Conservation (phyloP, 2,888 invertebrate species). For the Eupithecia vulgata region DNA sequence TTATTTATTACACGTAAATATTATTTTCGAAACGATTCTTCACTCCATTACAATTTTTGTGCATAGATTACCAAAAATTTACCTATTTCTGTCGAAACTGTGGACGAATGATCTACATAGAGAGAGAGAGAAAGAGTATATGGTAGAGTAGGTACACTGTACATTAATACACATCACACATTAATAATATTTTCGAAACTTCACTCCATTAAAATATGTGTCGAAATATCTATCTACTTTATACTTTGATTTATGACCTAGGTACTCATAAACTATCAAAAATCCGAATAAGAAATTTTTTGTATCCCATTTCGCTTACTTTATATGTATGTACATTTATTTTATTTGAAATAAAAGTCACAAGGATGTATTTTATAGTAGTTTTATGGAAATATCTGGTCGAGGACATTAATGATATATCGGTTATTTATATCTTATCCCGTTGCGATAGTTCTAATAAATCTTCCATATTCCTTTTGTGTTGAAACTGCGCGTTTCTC, state of each 20-base stretch:
- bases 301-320: neutral
- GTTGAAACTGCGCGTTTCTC: neutral
- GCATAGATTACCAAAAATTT: too few species aligned
- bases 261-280: neutral
- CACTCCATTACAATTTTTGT: too few species aligned
- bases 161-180: too few species aligned
- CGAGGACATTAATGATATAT: slow-evolving; percentile 29
- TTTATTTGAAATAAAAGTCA: neutral
- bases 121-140: too few species aligned
- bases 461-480: slow-evolving; percentile 24
- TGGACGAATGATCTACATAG: too few species aligned
- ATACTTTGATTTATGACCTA: too few species aligned
- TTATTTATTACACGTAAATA: too few species aligned
- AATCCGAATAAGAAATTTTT: neutral
- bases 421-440: slow-evolving; percentile 3
- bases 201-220: neutral
- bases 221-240: neutral
- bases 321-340: neutral
- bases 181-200: too few species aligned
- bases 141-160: too few species aligned
- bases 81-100: too few species aligned
- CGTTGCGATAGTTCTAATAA: slow-evolving; percentile 23
- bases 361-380: slow-evolving; percentile 22
- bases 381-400: slow-evolving; percentile 26
- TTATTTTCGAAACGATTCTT: too few species aligned